A percentile compares a stretch with the other conserved stretches of the same genome.
phyloP scores from a whole-genome alignment of 2,888 invertebrate species.

The Crematogaster levior region DNA sequence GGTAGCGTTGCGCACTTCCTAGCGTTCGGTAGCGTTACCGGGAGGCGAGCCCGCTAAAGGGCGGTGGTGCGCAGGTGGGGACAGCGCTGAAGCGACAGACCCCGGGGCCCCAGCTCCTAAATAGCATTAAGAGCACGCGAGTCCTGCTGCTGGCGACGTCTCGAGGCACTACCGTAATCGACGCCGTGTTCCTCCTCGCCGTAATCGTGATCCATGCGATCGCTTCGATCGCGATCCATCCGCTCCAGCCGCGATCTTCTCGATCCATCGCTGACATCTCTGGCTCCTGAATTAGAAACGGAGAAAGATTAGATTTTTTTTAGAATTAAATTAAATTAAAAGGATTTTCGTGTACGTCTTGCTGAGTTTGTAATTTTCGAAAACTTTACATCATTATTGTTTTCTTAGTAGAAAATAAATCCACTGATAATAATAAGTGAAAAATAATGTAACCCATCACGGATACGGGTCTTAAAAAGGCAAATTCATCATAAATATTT shows the following conservation, averaged over 20 bases:
- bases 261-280: conserved; percentile 79
- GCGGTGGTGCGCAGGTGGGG: conserved; percentile 85
- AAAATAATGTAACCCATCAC: not conserved
- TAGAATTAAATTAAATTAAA: too few relatives aligned
- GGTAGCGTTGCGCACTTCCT: conserved; percentile 79
- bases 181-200: conserved; percentile 85
- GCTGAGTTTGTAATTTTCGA: not conserved
- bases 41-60: conserved; percentile 78
- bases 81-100: conserved; percentile 85
- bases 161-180: conserved; percentile 88
- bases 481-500: not conserved
- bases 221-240: conserved; percentile 84
- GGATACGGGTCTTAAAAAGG: not conserved
- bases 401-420: not conserved
- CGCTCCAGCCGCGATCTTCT: conserved; percentile 83
- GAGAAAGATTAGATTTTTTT: not conserved
- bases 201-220: conserved; percentile 85
- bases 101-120: conserved; percentile 87
- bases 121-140: conserved; percentile 91
- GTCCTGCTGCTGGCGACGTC: conserved; percentile 85
- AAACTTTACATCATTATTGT: not conserved
- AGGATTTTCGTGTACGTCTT: too few relatives aligned
- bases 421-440: not conserved
- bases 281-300: conserved; percentile 57
- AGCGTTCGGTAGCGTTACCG: conserved; percentile 74